These are phyloP conservation scores for Elgonia sp. DNA, from an alignment of 2,888 invertebrate genomes.

Conservation along the genomic window DNA sequence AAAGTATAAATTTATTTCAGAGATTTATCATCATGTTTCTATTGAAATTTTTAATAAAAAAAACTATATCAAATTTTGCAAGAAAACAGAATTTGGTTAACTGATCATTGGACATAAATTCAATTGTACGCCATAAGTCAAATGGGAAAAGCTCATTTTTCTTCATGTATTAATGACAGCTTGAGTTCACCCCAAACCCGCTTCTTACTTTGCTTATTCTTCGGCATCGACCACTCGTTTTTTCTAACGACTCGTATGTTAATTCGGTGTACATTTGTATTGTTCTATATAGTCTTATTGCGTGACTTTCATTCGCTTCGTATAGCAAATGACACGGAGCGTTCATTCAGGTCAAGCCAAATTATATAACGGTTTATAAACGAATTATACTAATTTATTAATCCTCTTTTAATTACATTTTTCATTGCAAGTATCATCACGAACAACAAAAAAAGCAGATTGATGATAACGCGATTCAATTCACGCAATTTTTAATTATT, in stretches of 20 bases:
- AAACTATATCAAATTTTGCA: background rate
- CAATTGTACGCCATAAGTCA: conserved; percentile 8
- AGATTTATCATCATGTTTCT: too few species aligned
- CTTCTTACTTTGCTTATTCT: conserved; percentile 56
- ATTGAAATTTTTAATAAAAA: background rate
- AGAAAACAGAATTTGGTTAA: conserved; percentile 6
- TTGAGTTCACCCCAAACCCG: conserved; percentile 37
- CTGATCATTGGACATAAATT: background rate
- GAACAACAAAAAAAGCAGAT: conserved; percentile 12
- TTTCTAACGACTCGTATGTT: conserved; percentile 62
- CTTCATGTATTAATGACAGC: conserved; percentile 49
- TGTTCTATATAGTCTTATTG: conserved; percentile 72
- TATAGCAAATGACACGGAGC: conserved; percentile 61
- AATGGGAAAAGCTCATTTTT: conserved; percentile 44
- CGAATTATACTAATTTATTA: conserved; percentile 67
- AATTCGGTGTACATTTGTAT: conserved; percentile 65
- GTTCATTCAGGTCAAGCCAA: conserved; percentile 69
- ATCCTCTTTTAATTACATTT: conserved; percentile 65
- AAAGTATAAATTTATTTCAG: too few species aligned
- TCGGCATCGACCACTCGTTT: conserved; percentile 53
- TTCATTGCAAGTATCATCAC: conserved; percentile 31
- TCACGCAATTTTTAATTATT: conserved; percentile 35
- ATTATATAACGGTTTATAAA: conserved; percentile 66
- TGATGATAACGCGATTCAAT: conserved; percentile 34
- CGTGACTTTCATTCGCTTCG: conserved; percentile 73